Evolutionary conservation across 2,113 vertebrate species (phyloP).

Genomic region (Phocoena sinus): DNA sequence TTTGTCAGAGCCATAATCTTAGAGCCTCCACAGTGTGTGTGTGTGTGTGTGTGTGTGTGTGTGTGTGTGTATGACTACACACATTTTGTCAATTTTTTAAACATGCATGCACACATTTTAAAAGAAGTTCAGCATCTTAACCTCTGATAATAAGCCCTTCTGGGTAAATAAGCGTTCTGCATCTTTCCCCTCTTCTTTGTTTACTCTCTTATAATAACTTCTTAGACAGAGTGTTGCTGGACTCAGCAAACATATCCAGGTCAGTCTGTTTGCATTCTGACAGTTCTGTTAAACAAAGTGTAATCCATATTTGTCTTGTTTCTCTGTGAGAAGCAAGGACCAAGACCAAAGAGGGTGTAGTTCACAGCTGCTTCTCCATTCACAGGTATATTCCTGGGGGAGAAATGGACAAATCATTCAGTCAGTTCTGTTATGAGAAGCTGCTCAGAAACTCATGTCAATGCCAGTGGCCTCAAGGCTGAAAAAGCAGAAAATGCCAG

Average conservation of each 20-base stretch:
- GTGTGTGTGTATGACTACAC: not conserved
- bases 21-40: not conserved
- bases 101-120: not conserved
- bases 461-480: not conserved
- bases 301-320: not conserved
- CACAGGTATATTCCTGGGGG: not conserved
- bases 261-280: not conserved
- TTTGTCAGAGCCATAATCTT: not conserved
- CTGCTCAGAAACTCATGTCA: not conserved
- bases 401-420: not conserved
- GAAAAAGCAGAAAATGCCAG: not conserved
- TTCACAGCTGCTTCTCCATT: not conserved
- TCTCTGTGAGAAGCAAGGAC: not conserved
- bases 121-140: not conserved
- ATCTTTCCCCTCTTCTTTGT: not conserved
- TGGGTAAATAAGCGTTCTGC: not conserved
- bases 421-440: not conserved
- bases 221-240: not conserved
- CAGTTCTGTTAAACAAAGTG: not conserved
- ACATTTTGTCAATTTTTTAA: not conserved
- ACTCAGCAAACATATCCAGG: not conserved
- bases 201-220: not conserved
- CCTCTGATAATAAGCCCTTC: not conserved
- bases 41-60: not conserved
- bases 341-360: not conserved